Base-by-base conservation (phyloP, 2,113 vertebrate genomes). In the Sebastes fasciatus region DNA sequence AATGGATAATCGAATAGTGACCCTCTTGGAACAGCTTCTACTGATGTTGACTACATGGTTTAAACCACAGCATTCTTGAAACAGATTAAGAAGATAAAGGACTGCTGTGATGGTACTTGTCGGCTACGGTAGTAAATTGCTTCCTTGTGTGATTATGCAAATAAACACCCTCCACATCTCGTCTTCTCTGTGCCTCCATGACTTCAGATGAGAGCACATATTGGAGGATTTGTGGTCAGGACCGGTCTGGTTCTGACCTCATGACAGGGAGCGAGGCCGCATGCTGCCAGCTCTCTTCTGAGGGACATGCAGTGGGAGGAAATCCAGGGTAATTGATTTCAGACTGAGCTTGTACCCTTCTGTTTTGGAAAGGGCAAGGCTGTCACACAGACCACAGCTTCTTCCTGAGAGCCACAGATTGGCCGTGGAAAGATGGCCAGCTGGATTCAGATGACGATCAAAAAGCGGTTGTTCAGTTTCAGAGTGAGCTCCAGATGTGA, bases 271-370 rank as follows among this genome's bases (percentile, higher is more conserved):
- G 69, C n/a, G 4, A 5, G 21, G 10, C 58, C 69, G 46, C 71
- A 61, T 57, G 45, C 66, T 76, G 71, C 62, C 71, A 78, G 70
- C 68, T 71, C 61, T 65, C 60, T 17, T 82, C 70, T 49, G 65
- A 82, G 34, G 19, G 23, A 74, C 12, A 21, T 52, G 68, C 42
- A 60, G 75, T 72, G 65, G 60, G 71, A 69, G 60, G 70, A 84
- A 82, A 90, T 77, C 62, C 43, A 79, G 67, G 51, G 43, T 79
- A 76, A 83, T 88, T 85, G 79, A 83, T 89, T 88, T 86, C 81
- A 72, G 67, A 88, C 62, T 72, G 74, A 69, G 51, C 51, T 72
- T 64, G 57, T 68, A 62, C 58, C 66, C 75, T 26, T 74, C 74
- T 55, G 72, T 74, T 86, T 69, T 87, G 58, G 58, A 75, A 80